phyloP scores from a whole-genome alignment of 2,888 invertebrate genomes.

The Scaptomyza reducta region DNA sequence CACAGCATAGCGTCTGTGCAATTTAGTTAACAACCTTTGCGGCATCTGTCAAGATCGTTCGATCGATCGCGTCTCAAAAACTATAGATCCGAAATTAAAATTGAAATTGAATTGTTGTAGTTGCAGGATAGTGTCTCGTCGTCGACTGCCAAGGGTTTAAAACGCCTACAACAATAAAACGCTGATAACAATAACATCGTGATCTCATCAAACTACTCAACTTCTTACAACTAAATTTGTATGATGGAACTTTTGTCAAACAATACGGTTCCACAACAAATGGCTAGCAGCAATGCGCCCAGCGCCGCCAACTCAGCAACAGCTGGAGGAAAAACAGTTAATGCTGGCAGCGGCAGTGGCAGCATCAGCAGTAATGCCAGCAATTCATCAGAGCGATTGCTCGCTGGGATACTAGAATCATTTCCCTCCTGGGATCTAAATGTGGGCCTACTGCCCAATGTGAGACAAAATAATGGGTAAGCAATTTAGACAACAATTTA shows the following conservation, averaged over 20 bases:
- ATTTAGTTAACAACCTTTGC: constrained; percentile 67
- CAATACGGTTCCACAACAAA: constrained; percentile 78
- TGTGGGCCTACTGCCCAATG: constrained; percentile 65
- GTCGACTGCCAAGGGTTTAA: constrained; percentile 57
- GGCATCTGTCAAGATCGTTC: constrained; percentile 65
- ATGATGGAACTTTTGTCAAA: constrained; percentile 82
- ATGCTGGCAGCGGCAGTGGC: constrained; percentile 44
- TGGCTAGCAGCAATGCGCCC: constrained; percentile 72
- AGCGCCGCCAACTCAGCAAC: constrained; percentile 36
- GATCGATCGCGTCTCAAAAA: constrained; percentile 11
- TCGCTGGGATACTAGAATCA: constrained; percentile 80
- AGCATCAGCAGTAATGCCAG: constrained; percentile 70
- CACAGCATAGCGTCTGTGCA: constrained; percentile 37
- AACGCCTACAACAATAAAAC: constrained; percentile 33
- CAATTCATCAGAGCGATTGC: constrained; percentile 73
- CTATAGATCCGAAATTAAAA: constrained; percentile 9
- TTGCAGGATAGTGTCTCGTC: constrained; percentile 58
- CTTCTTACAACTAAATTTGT: constrained; percentile 41
- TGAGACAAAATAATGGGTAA: constrained; percentile 70
- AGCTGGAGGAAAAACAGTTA: constrained; percentile 6
- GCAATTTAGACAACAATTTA: constrained; percentile 16
- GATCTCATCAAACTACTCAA: constrained; percentile 55
- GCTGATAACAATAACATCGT: constrained; percentile 50
- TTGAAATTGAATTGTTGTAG: constrained; percentile 40
- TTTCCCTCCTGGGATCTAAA: constrained; percentile 81